Percentiles rank a stretch among this genome's conserved stretches.
Evolutionary conservation across 2,113 vertebrate species (phyloP).

Genomic region (Ia io): DNA sequence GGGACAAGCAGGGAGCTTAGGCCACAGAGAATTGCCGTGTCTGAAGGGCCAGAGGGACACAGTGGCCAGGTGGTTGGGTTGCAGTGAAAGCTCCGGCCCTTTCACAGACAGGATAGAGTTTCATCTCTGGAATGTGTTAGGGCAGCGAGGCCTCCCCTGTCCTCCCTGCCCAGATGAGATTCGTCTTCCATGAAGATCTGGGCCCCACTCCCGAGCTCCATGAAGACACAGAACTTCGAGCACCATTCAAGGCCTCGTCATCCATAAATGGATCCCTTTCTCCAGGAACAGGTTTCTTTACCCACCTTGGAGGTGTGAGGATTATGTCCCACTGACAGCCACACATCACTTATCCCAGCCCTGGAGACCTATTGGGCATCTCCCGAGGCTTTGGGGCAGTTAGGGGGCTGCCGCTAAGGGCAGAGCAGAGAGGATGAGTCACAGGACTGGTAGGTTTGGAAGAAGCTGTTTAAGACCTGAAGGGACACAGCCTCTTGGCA

Average conservation of each 20-base stretch:
- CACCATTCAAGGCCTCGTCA: not conserved
- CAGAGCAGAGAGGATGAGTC: not conserved
- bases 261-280: not conserved
- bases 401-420: too few relatives aligned
- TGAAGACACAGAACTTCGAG: not conserved
- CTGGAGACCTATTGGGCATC: not conserved
- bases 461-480: not conserved
- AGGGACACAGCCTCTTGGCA: too few relatives aligned
- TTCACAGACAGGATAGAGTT: not conserved
- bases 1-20: not conserved
- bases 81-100: not conserved
- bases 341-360: not conserved
- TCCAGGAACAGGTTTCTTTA: not conserved
- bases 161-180: not conserved
- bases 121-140: slow-evolving; percentile 36
- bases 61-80: not conserved
- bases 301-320: not conserved
- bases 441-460: not conserved
- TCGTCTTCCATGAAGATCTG: not conserved
- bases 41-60: not conserved
- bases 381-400: not conserved
- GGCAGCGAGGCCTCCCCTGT: not conserved
- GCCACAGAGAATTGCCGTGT: accelerated
- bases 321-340: not conserved
- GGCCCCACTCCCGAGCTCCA: not conserved